phyloP scores from a whole-genome alignment of 2,888 invertebrate genomes.

The Pseudococcus jackbeardsleyi region DNA sequence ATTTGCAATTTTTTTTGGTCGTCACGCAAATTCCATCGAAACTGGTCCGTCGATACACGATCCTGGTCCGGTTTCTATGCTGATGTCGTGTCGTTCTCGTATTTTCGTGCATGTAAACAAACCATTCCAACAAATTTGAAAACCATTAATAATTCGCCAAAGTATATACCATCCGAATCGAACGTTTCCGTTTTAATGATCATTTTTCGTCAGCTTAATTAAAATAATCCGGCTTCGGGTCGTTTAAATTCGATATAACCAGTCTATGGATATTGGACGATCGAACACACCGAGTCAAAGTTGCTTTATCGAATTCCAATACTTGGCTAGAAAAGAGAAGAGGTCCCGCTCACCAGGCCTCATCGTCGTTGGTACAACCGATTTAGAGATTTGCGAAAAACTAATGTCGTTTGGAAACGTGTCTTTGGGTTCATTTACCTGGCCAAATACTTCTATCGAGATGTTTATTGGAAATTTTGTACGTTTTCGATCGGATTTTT shows the following conservation, averaged over 20 bases:
- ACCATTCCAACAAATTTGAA: conserved; percentile 9
- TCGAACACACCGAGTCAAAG: not conserved
- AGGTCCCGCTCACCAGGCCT: not conserved
- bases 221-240: conserved; percentile 22
- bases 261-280: not conserved
- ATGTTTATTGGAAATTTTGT: not conserved
- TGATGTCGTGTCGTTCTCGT: not conserved
- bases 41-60: not conserved
- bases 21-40: not conserved
- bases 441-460: not conserved
- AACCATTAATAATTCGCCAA: not conserved
- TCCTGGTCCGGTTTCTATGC: not conserved
- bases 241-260: conserved; percentile 13
- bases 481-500: not conserved
- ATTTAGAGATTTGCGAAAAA: not conserved
- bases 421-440: not conserved
- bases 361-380: not conserved
- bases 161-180: not conserved
- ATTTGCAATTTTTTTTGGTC: not conserved
- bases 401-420: not conserved
- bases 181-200: conserved; percentile 11
- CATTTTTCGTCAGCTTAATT: conserved; percentile 22
- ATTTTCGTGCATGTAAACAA: not conserved
- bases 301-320: not conserved
- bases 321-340: not conserved